Conservation (phyloP, 1,140 invertebrate species). For the Diorhabda carinulata region DNA sequence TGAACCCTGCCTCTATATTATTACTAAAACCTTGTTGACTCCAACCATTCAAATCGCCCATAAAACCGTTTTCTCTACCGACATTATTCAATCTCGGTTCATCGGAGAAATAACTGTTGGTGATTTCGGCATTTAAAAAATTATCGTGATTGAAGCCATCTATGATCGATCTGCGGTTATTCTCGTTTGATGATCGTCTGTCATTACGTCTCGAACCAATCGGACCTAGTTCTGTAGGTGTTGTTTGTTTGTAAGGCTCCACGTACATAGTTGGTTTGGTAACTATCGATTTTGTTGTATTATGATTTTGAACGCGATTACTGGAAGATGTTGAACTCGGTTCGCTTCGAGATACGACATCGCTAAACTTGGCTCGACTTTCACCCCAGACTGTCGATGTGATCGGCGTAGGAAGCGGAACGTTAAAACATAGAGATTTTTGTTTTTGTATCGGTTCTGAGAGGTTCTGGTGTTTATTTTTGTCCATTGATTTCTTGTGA, state of each 20-base stretch:
- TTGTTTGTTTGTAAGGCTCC: slow-evolving; percentile 42
- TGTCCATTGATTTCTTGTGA: slow-evolving; percentile 22
- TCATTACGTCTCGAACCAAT: slow-evolving; percentile 42
- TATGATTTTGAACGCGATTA: slow-evolving; percentile 23
- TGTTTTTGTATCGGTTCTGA: slow-evolving; percentile 2
- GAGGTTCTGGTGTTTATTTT: slow-evolving; percentile 5
- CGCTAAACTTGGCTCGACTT: slow-evolving; percentile 56
- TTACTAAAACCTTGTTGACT: slow-evolving; percentile 9
- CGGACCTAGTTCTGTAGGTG: slow-evolving; percentile 39
- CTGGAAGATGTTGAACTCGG: background rate
- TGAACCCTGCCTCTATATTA: slow-evolving; percentile 1
- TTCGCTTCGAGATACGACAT: slow-evolving; percentile 53
- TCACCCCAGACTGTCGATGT: slow-evolving; percentile 50
- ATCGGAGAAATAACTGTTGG: slow-evolving; percentile 23
- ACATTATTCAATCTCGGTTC: slow-evolving; percentile 10
- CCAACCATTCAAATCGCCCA: slow-evolving; percentile 12
- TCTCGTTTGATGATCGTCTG: slow-evolving; percentile 17
- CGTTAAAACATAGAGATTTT: slow-evolving; percentile 17
- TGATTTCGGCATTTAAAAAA: background rate
- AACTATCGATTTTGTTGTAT: slow-evolving; percentile 13
- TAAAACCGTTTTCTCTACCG: slow-evolving; percentile 11
- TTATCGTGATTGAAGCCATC: slow-evolving; percentile 12
- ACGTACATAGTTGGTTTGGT: slow-evolving; percentile 44
- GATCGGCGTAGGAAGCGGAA: slow-evolving; percentile 24
- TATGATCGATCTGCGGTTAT: slow-evolving; percentile 24